Base-by-base conservation (phyloP, 2,797 vertebrate species). In the Semaprochilodus insignis region DNA sequence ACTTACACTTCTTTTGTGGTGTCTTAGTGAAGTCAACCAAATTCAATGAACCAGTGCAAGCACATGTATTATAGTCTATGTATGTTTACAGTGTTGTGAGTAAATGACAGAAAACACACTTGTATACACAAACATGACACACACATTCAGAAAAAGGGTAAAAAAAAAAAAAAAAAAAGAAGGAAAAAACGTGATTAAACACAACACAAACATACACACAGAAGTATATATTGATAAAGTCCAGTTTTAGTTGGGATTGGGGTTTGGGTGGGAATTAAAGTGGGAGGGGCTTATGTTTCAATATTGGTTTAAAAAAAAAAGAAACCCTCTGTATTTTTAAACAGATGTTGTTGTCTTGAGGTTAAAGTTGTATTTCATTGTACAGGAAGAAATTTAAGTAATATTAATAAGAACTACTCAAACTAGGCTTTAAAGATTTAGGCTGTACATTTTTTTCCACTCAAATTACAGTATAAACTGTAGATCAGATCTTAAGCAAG, bases 21-120 rank as follows among this genome's bases (percentile, higher is more conserved):
- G 95, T 96, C 96, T 90, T 96, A 96, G 96, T 97, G 95, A 96
- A 93, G 93, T 95, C 93, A 94, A 93, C 93, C 92, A 93, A 95
- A 94, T 85, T 88, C 90, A 89, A 92, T 92, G 90, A 94, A 92
- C 92, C 94, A 94, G 95, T 96, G 95, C 97, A 99, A 99, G 97
- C 97, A 99, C 97, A 98, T 99, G 97, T 99, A 98, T 96, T 96
- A 98, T 98, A 99, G 96, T 96, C 95, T 94, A 92, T 97, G 96
- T 98, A 97, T 97, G 98, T 99, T 99, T 99, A 98, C 97, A 97
- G 96, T 97, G 97, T 99, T 97, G 96, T 97, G 96, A 98, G 97
- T 98, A 97, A 99, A 98, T 96, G 96, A 96, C 96, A 96, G 96
- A 96, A 94, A 95, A 93, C 93, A 94, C 91, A 92, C 89, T 91